Evolutionary conservation across 2,113 vertebrate species (phyloP).

Genomic region (Nothoprocta perdicaria): DNA sequence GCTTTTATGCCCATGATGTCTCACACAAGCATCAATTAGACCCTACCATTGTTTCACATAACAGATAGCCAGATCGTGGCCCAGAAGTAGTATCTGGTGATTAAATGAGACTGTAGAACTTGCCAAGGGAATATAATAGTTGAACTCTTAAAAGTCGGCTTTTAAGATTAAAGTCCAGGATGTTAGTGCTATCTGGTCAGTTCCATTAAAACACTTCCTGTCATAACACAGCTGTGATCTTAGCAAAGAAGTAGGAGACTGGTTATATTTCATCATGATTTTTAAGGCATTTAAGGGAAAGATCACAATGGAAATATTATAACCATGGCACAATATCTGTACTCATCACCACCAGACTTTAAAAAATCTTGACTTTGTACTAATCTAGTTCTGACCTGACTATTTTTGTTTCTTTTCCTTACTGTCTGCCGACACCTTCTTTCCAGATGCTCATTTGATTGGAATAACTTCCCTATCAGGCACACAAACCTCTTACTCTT

Average conservation of each 20-base stretch:
- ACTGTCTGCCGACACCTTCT: neutral
- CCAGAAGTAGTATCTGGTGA: constrained; percentile 3
- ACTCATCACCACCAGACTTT: neutral
- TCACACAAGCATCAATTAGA: constrained; percentile 43
- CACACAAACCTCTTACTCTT: neutral
- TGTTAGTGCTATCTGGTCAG: constrained; percentile 42
- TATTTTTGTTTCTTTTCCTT: neutral
- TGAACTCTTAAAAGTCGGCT: neutral
- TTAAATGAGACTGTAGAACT: constrained; percentile 21
- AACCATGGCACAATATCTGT: neutral
- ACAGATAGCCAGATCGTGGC: constrained; percentile 39
- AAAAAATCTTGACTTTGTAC: neutral
- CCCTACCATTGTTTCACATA: constrained; percentile 47
- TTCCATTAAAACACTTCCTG: constrained; percentile 54
- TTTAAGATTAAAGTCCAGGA: constrained; percentile 69
- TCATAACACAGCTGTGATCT: constrained; percentile 63
- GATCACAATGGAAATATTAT: constrained; percentile 7
- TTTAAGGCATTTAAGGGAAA: constrained; percentile 32
- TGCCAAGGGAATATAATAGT: constrained; percentile 23
- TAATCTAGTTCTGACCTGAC: neutral
- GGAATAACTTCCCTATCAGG: neutral
- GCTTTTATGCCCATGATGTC: constrained; percentile 51
- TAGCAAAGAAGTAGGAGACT: constrained; percentile 3
- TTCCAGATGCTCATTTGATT: neutral
- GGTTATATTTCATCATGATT: constrained; percentile 17